phyloP scores from a whole-genome alignment of 2,888 invertebrate species.

The Eurytoma adleriae region DNA sequence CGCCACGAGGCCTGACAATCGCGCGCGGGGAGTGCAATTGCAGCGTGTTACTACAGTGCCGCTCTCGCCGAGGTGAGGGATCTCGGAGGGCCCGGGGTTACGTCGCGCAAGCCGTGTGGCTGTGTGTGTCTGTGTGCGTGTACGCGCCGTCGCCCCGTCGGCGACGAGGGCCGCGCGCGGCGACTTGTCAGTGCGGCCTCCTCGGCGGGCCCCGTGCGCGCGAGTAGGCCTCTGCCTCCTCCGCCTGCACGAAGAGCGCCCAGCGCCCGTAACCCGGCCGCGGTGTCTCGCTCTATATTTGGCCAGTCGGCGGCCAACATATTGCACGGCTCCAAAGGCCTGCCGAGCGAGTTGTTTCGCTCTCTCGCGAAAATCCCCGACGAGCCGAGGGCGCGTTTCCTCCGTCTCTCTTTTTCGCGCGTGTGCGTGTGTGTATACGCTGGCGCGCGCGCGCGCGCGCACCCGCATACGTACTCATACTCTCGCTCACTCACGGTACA shows the following conservation, averaged over 20 bases:
- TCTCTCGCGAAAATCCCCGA: conserved; percentile 49
- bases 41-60: not conserved
- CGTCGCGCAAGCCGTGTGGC: not conserved
- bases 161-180: not conserved
- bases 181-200: conserved; percentile 8
- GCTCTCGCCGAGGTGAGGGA: too few species aligned
- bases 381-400: conserved; percentile 50
- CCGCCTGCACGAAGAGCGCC: not conserved
- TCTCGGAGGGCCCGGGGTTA: not conserved
- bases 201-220: not conserved
- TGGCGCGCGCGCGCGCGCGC: not conserved
- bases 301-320: conserved; percentile 74
- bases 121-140: not conserved
- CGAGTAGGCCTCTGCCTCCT: not conserved
- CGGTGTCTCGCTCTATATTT: conserved; percentile 74
- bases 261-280: conserved; percentile 65
- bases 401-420: conserved; percentile 29
- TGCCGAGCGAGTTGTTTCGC: not conserved
- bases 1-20: conserved; percentile 51
- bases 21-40: not conserved
- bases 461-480: not conserved
- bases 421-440: not conserved
- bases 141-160: not conserved
- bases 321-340: conserved; percentile 68
- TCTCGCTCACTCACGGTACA: not conserved